phyloP scores from a whole-genome alignment of 2,797 vertebrate genomes.

The Melanotaenia trifasciata region DNA sequence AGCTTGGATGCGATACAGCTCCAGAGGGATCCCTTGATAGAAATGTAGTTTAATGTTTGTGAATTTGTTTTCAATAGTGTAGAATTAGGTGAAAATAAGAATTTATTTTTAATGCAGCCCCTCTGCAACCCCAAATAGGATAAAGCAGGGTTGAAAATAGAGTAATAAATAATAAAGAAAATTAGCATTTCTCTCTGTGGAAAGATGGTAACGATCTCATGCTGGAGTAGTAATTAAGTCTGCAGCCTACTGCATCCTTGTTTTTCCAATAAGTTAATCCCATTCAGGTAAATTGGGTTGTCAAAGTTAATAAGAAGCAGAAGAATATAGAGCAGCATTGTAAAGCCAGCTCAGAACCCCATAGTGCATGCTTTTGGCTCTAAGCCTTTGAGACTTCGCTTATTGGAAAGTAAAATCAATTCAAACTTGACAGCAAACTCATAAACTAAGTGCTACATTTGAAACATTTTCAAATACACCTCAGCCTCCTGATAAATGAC shows the following conservation, averaged over 20 bases:
- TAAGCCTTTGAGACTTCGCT: not conserved
- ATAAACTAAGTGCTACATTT: not conserved
- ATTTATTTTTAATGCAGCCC: no score
- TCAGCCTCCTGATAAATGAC: no score
- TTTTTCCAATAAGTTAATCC: conserved; percentile 34
- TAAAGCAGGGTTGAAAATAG: not conserved
- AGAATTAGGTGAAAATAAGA: no score
- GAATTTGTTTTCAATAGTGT: no score
- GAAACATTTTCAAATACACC: no score
- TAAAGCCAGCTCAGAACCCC: conserved; percentile 1
- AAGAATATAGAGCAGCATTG: conserved; percentile 5
- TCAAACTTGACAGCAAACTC: conserved; percentile 17
- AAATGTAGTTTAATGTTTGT: no score
- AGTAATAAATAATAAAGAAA: no score
- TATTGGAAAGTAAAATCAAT: conserved; percentile 9
- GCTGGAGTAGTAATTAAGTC: conserved; percentile 24
- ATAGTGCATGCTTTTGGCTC: not conserved
- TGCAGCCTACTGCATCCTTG: not conserved
- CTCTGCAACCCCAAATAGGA: not conserved
- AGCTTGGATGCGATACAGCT: no score
- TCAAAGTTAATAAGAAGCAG: conserved; percentile 36
- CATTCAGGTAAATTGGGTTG: conserved; percentile 45
- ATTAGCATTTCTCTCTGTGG: no score
- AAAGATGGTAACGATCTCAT: conserved; percentile 6
- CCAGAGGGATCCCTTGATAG: no score